Percentiles rank a stretch among this genome's conserved stretches.
Conservation (phyloP, 1,140 invertebrate species). For the Heterodera carotae region DNA sequence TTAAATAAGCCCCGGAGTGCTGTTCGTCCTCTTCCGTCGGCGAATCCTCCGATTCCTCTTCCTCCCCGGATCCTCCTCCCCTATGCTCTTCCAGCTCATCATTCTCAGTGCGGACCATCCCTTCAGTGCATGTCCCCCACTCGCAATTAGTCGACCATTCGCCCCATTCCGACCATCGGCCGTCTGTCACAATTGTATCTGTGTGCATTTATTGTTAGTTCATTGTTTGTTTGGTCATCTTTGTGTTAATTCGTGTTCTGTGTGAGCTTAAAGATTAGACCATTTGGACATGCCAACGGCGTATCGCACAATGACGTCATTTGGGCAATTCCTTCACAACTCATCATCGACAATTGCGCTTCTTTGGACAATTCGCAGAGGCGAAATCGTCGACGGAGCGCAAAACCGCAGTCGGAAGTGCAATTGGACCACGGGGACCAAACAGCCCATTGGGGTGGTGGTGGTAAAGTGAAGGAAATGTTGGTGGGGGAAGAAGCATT, state of each 20-base stretch:
- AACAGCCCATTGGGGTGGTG: constrained; percentile 72
- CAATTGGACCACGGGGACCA: constrained; percentile 67
- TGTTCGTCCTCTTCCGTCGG: neutral
- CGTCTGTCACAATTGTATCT: constrained; percentile 40
- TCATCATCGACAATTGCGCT: neutral
- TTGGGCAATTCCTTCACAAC: constrained; percentile 25
- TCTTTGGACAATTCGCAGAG: constrained; percentile 68
- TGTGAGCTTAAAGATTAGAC: neutral
- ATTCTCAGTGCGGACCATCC: neutral
- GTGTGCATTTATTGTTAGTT: neutral
- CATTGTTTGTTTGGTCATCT: neutral
- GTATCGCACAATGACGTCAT: constrained; percentile 15
- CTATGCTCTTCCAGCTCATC: neutral
- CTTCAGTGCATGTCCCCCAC: constrained; percentile 11
- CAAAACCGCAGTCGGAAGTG: constrained; percentile 63
- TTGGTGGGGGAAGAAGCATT: constrained; percentile 12
- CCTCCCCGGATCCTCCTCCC: neutral
- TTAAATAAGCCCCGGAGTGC: constrained; percentile 63
- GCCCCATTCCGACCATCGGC: constrained; percentile 66
- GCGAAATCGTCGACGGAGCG: constrained; percentile 65
- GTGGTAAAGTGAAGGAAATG: neutral
- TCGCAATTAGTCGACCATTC: constrained; percentile 60
- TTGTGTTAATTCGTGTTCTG: neutral
- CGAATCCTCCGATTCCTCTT: neutral
- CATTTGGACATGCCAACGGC: neutral